phyloP scores from a whole-genome alignment of 2,888 invertebrate species.

The Calliopum simillimum region DNA sequence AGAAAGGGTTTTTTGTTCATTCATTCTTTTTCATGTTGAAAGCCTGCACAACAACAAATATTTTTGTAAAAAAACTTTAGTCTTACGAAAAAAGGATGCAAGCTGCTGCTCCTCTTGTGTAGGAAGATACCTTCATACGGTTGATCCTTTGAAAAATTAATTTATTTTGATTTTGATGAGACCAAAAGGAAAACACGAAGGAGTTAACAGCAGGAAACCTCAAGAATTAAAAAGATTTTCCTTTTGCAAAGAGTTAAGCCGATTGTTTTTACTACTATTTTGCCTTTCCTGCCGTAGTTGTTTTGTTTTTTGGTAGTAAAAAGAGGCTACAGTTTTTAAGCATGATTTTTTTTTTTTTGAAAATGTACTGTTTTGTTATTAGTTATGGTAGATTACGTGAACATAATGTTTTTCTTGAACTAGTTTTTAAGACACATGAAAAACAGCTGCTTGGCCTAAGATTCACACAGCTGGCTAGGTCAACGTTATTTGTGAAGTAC shows the following conservation, averaged over 20 bases:
- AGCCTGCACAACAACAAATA: background rate
- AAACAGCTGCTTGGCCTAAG: background rate
- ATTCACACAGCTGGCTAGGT: too few species aligned
- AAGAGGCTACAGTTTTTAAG: background rate
- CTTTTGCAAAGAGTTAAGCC: conserved; percentile 10
- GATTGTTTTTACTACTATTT: background rate
- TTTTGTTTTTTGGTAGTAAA: background rate
- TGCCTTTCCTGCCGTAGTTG: background rate
- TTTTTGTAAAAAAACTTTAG: background rate
- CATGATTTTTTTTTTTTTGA: background rate
- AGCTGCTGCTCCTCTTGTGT: conserved; percentile 6
- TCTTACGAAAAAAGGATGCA: conserved; percentile 1
- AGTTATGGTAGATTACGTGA: conserved; percentile 2
- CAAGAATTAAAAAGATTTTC: background rate
- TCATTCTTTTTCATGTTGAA: background rate
- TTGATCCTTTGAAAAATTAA: conserved; percentile 13
- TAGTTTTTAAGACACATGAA: background rate
- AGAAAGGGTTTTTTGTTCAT: too few species aligned
- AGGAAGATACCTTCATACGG: background rate
- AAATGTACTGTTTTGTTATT: background rate
- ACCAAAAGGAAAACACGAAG: background rate
- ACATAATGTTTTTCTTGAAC: background rate
- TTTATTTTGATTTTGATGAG: background rate
- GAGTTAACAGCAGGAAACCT: background rate
- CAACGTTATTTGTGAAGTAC: too few species aligned